Conservation (phyloP, 2,888 invertebrate species). For the Lepidochrysops patricia region DNA sequence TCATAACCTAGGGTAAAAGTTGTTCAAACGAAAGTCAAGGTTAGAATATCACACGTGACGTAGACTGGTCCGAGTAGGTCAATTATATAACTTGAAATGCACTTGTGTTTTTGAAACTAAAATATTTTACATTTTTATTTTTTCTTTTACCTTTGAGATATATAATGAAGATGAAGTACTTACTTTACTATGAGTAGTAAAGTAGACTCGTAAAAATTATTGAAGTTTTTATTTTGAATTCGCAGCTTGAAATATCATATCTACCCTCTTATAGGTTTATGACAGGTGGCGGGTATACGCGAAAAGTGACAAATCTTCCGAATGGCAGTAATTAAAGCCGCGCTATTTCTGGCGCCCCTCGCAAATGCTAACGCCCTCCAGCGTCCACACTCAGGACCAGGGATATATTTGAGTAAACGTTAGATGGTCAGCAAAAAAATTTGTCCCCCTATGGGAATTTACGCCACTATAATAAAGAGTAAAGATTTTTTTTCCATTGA, state of each 20-base stretch:
- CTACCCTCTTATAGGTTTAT: too few relatives aligned
- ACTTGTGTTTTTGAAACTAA: too few relatives aligned
- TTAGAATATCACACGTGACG: not conserved
- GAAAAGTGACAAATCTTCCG: conserved; percentile 49
- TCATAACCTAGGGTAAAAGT: not conserved
- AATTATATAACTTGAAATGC: not conserved
- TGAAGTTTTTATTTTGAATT: too few relatives aligned
- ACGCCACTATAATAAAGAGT: too few relatives aligned
- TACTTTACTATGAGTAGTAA: too few relatives aligned
- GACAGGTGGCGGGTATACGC: conserved; percentile 2
- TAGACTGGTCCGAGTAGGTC: not conserved
- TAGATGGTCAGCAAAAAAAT: not conserved
- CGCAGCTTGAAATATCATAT: too few relatives aligned
- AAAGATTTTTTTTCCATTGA: too few relatives aligned
- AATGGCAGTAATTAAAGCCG: conserved; percentile 64
- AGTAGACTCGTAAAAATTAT: too few relatives aligned
- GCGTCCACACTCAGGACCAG: conserved; percentile 24
- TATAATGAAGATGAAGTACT: too few relatives aligned
- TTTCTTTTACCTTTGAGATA: too few relatives aligned
- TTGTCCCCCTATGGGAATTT: too few relatives aligned
- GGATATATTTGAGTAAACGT: not conserved
- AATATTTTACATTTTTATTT: too few relatives aligned
- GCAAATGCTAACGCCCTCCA: conserved; percentile 72
- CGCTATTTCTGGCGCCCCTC: conserved; percentile 67
- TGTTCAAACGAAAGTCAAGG: not conserved